A percentile compares a stretch with the other conserved stretches of the same genome.
phyloP scores from a whole-genome alignment of 2,888 invertebrate genomes.

The Thecophora atra region DNA sequence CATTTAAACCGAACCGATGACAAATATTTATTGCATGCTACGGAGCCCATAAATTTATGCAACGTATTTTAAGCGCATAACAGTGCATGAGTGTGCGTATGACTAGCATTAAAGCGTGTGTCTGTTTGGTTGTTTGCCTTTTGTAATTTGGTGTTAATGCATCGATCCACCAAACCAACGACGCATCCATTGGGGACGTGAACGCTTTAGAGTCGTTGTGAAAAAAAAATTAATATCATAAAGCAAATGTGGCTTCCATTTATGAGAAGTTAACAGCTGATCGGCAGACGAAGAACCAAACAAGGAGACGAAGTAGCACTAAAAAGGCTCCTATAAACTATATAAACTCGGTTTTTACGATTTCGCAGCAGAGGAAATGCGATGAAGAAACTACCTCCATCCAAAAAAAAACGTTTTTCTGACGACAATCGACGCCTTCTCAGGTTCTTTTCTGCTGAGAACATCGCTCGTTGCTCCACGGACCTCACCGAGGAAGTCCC shows the following conservation, averaged over 20 bases:
- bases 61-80: background rate
- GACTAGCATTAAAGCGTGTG: background rate
- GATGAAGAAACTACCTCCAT: too few relatives aligned
- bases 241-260: slow-evolving; percentile 15
- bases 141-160: slow-evolving; percentile 14
- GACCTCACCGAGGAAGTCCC: too few relatives aligned
- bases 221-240: background rate
- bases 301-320: background rate
- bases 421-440: too few relatives aligned
- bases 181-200: background rate
- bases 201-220: background rate
- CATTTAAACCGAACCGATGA: slow-evolving; percentile 17
- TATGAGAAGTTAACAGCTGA: background rate
- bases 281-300: background rate
- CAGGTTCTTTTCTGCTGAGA: too few relatives aligned
- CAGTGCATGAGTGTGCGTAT: background rate
- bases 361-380: background rate
- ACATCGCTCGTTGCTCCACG: too few relatives aligned
- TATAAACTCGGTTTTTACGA: too few relatives aligned
- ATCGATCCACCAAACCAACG: background rate
- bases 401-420: too few relatives aligned
- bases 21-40: slow-evolving; percentile 31
- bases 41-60: slow-evolving; percentile 24
- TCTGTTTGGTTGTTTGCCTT: background rate
- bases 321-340: too few relatives aligned